phyloP scores from a whole-genome alignment of 2,888 invertebrate species.

The Beris morrisii region DNA sequence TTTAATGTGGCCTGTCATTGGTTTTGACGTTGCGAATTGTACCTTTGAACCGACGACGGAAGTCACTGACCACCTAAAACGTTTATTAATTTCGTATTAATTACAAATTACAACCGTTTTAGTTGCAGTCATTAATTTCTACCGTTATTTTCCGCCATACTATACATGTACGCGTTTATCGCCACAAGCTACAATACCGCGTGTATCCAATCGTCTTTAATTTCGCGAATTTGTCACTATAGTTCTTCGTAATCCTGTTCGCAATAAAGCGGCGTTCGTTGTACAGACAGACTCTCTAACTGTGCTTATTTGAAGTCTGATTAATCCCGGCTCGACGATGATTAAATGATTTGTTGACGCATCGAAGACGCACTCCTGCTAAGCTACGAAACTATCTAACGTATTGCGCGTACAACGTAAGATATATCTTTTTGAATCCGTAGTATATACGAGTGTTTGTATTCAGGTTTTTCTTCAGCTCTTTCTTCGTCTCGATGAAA shows the following conservation, averaged over 20 bases:
- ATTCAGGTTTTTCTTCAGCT: not conserved
- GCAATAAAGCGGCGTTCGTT: conserved; percentile 3
- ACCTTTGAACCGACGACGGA: too few relatives aligned
- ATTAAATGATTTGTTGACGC: conserved; percentile 35
- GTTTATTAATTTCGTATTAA: too few relatives aligned
- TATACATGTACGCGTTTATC: too few relatives aligned
- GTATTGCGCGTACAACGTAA: not conserved
- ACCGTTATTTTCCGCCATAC: too few relatives aligned
- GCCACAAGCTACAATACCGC: too few relatives aligned
- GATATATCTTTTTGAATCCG: not conserved
- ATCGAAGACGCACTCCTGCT: conserved; percentile 29
- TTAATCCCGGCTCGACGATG: conserved; percentile 26
- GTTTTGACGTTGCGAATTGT: too few relatives aligned
- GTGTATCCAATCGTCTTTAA: conserved; percentile 20
- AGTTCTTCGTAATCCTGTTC: conserved; percentile 25
- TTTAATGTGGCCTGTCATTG: too few relatives aligned
- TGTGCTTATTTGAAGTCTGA: conserved; percentile 12
- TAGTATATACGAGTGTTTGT: not conserved
- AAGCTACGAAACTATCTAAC: not conserved
- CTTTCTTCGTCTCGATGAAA: not conserved
- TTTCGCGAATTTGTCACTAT: conserved; percentile 27
- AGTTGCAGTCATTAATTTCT: too few relatives aligned
- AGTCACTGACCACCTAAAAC: too few relatives aligned
- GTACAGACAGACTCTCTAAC: too few relatives aligned
- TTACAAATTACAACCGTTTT: too few relatives aligned